Evolutionary conservation across 2,113 vertebrate genomes (phyloP), one percentile per base, ranked within the genome.

Genomic region (Gadus macrocephalus): DNA sequence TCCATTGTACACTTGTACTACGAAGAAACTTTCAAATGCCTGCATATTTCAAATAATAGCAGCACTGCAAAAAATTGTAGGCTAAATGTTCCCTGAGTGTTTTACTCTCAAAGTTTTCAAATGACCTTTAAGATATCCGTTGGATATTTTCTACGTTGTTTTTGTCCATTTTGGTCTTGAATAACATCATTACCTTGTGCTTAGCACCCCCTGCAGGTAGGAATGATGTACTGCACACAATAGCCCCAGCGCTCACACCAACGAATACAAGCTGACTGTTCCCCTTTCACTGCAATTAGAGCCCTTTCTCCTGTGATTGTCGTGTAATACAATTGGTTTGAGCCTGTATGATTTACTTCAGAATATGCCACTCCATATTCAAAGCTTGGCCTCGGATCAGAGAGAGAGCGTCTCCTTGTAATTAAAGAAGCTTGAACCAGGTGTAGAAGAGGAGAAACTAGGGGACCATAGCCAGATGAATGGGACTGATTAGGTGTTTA

Each of bases 271-370:
- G 77, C 66, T 78, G 86, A 83, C 81, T 88, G 71, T 85, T 84
- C 83, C 84, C 86, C 87, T 89, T 83, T 91, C 84, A 79, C 79
- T 82, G 89, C 87, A 93, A 93, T 93, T 92, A 92, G 86, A 86
- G 85, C 83, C 88, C 80, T 92, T 92, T 92, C 88, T 91, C 85
- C 91, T 90, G 85, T 90, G 90, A 93, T 92, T 92, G 91, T 88
- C 89, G 86, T 73, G 89, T 92, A 91, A 92, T 92, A 92, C 87
- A 93, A 91, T 91, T 90, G 90, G 90, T 90, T 91, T 78, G 83
- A 90, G 90, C 79, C 84, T 74, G 81, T 86, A 89, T 91, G 87
- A 91, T 92, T 92, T 89, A 73, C 71, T 84, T 88, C 82, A 27
- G 78, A 90, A 89, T 89, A 89, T 87, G 84, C 83, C 83, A 88